Conservation (phyloP, 2,113 vertebrate genomes). For the Rhea pennata region DNA sequence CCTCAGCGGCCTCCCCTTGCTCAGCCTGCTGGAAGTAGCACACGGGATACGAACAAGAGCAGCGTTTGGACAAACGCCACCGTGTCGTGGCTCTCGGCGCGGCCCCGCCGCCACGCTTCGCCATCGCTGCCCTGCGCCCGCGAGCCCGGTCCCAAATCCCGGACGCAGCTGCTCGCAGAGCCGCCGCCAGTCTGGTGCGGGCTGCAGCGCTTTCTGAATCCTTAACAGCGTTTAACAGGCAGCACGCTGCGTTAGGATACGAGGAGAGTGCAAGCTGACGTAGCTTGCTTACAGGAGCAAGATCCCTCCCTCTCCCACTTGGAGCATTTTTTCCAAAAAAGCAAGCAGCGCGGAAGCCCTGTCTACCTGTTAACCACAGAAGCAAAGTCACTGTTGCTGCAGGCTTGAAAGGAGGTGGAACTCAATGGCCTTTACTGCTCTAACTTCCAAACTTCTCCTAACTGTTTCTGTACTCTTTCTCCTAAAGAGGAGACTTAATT, state of each 20-base stretch:
- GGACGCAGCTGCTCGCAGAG: not conserved
- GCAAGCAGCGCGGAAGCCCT: not conserved
- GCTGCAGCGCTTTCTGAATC: not conserved
- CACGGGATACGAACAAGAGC: not conserved
- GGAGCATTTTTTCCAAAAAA: not conserved
- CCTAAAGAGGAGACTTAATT: not conserved
- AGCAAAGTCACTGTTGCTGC: not conserved
- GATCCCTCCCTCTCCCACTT: not conserved
- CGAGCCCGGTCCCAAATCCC: not conserved
- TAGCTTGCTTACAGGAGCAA: not conserved
- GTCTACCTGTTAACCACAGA: not conserved
- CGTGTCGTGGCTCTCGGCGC: not conserved
- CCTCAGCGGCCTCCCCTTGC: not conserved
- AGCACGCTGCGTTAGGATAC: not conserved
- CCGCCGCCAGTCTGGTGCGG: not conserved
- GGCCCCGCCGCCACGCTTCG: not conserved
- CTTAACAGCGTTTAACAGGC: not conserved
- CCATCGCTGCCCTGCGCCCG: accelerated
- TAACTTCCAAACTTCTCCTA: not conserved
- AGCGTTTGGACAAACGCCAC: not conserved
- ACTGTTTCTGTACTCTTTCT: not conserved
- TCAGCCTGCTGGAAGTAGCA: not conserved
- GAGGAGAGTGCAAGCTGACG: not conserved
- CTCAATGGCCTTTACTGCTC: not conserved
- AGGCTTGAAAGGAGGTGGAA: not conserved